Evolutionary conservation across 2,113 vertebrate species (phyloP).

Genomic region (Alligator sinensis): DNA sequence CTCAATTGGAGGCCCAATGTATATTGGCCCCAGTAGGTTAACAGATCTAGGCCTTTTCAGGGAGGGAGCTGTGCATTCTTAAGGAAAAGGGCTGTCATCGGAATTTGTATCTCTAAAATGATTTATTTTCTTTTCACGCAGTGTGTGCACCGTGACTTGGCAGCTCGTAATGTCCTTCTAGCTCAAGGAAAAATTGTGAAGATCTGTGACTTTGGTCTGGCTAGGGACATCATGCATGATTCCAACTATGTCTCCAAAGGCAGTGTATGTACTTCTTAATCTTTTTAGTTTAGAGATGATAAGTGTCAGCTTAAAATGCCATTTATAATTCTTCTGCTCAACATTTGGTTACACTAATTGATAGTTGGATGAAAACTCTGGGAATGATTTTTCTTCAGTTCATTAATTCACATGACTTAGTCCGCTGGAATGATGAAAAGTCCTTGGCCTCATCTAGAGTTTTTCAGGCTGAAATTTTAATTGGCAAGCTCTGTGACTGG

Average conservation of each 20-base stretch:
- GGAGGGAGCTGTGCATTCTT: background rate
- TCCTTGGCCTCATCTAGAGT: background rate
- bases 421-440: constrained; percentile 18
- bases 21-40: background rate
- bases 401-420: constrained; percentile 12
- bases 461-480: background rate
- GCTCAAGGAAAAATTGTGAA: constrained; percentile 98
- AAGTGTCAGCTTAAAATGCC: background rate
- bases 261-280: constrained; percentile 85
- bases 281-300: constrained; percentile 5
- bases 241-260: constrained; percentile 99
- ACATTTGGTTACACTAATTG: background rate
- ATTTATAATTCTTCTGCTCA: background rate
- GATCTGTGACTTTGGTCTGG: constrained; percentile 98
- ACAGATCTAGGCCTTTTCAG: background rate
- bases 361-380: background rate
- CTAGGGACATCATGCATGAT: constrained; percentile 99
- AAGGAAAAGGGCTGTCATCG: background rate
- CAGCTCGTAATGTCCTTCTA: constrained; percentile 97
- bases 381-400: constrained; percentile 9
- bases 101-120: background rate
- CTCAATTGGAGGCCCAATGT: background rate
- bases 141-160: constrained; percentile 98
- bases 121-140: constrained; percentile 48
- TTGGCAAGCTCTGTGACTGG: background rate